Evolutionary conservation across 2,797 vertebrate species (phyloP).

Genomic region (Microctenopoma lineatum): DNA sequence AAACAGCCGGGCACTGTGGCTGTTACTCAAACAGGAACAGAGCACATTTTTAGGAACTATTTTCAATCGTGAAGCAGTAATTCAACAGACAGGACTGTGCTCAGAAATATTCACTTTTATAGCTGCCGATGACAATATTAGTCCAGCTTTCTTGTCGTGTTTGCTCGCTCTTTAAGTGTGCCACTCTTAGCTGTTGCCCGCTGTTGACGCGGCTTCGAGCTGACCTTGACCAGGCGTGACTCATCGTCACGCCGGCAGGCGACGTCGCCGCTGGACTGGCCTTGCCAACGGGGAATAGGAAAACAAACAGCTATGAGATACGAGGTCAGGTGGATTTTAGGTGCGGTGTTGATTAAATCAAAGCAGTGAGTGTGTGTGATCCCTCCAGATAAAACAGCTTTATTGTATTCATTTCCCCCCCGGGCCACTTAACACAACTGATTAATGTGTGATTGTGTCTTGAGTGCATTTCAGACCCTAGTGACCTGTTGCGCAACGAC

Average conservation of each 20-base stretch:
- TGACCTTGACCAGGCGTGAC: slow-evolving; percentile 52
- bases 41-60: neutral
- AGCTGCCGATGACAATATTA: neutral
- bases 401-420: neutral
- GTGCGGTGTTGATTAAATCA: slow-evolving; percentile 5
- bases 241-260: slow-evolving; percentile 31
- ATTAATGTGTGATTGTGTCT: neutral
- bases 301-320: slow-evolving; percentile 21
- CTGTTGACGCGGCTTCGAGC: slow-evolving; percentile 39
- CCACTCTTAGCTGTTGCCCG: slow-evolving; percentile 2
- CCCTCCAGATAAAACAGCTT: neutral
- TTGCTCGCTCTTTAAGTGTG: neutral
- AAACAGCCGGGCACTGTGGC: neutral
- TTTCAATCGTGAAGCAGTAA: neutral
- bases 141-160: slow-evolving; percentile 16
- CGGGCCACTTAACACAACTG: slow-evolving; percentile 21
- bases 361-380: neutral
- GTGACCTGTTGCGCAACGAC: slow-evolving; percentile 38
- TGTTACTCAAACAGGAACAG: neutral
- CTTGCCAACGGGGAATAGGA: slow-evolving; percentile 47
- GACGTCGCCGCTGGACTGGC: slow-evolving; percentile 45
- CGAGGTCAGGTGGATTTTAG: slow-evolving; percentile 20
- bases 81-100: neutral
- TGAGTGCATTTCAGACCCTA: slow-evolving; percentile 7
- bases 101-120: neutral